Evolutionary conservation across 2,797 vertebrate species (phyloP).

Genomic region (Anomalospiza imberbis): DNA sequence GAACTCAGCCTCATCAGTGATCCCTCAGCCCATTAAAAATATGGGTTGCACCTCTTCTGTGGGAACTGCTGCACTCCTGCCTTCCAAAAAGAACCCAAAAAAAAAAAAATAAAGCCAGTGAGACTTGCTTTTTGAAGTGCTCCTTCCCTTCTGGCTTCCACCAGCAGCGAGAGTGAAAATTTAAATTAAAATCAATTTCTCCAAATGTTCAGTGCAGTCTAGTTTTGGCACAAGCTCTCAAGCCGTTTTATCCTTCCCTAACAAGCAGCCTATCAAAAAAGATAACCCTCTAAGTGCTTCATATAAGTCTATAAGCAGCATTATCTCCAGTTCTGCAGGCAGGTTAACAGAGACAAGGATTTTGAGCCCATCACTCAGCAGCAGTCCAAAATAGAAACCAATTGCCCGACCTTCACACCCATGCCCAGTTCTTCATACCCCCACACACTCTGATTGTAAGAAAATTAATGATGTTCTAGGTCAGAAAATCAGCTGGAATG

Average conservation of each 20-base stretch:
- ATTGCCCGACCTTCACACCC: background rate
- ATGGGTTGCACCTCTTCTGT: background rate
- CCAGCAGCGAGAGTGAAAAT: constrained; percentile 47
- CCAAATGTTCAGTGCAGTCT: constrained; percentile 59
- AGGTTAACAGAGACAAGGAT: constrained; percentile 43
- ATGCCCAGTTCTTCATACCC: background rate
- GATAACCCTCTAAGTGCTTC: constrained; percentile 57
- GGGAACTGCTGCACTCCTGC: background rate
- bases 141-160: constrained; percentile 57
- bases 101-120: background rate
- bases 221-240: constrained; percentile 53
- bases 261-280: constrained; percentile 61
- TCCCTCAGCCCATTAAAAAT: background rate
- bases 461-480: background rate
- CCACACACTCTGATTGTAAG: background rate
- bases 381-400: constrained; percentile 22
- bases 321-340: constrained; percentile 46
- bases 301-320: background rate
- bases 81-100: background rate
- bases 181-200: constrained; percentile 57
- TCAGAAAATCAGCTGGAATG: background rate
- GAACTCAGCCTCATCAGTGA: background rate
- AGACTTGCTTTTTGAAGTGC: constrained; percentile 24
- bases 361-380: constrained; percentile 22
- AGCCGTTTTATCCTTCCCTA: constrained; percentile 52